Evolutionary conservation across 2,888 invertebrate genomes (phyloP).

Genomic region (Phortica okadai): DNA sequence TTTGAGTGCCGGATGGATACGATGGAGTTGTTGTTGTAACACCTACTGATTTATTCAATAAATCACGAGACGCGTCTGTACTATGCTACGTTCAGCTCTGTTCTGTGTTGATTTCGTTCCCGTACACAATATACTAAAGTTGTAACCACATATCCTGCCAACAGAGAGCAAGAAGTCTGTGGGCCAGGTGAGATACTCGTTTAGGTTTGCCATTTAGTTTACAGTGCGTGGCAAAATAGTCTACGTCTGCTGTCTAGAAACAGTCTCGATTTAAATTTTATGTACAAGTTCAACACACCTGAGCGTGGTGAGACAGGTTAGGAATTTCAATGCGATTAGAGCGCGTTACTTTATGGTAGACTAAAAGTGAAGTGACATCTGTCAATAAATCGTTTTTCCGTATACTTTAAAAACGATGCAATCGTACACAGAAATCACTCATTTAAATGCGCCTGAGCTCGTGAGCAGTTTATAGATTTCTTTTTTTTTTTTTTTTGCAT

Average conservation of each 20-base stretch:
- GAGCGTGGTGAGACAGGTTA: background rate
- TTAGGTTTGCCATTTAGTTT: background rate
- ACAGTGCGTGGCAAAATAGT: background rate
- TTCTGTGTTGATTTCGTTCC: background rate
- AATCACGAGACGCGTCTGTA: slow-evolving; percentile 54
- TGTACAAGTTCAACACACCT: slow-evolving; percentile 5
- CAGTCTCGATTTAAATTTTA: slow-evolving; percentile 29
- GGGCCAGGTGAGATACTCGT: background rate
- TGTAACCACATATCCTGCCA: background rate
- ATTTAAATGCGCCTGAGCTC: background rate
- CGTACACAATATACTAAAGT: background rate
- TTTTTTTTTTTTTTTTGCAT: background rate
- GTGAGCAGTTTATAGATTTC: background rate
- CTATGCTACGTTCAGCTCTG: background rate
- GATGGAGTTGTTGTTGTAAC: background rate
- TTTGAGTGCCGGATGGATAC: background rate
- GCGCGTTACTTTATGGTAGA: background rate
- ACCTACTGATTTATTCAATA: slow-evolving; percentile 67
- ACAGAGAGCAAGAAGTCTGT: background rate
- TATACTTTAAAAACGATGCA: slow-evolving; percentile 1
- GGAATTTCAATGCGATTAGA: slow-evolving; percentile 21
- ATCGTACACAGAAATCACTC: slow-evolving; percentile 19
- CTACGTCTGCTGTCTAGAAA: slow-evolving; percentile 1
- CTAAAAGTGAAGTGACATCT: slow-evolving; percentile 23
- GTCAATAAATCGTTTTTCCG: slow-evolving; percentile 21